Evolutionary conservation across 2,797 vertebrate genomes (phyloP).

Genomic region (Alectoris magna): DNA sequence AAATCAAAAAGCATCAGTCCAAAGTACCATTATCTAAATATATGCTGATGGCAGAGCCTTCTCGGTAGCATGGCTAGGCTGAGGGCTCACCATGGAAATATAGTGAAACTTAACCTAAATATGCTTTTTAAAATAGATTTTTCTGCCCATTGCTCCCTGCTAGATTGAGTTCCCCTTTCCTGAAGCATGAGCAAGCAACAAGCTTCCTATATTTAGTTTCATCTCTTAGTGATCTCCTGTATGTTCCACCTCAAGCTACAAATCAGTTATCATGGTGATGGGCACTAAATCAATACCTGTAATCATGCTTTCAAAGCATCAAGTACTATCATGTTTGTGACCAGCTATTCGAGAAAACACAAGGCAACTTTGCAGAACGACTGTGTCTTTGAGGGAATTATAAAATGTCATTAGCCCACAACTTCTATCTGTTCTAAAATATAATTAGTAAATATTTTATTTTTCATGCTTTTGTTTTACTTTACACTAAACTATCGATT

Average conservation of each 20-base stretch:
- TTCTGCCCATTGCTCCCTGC: neutral
- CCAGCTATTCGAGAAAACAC: neutral
- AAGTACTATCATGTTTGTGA: neutral
- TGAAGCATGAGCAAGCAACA: neutral
- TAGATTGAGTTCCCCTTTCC: neutral
- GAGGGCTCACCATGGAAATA: neutral
- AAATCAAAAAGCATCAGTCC: neutral
- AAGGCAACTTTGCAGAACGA: neutral
- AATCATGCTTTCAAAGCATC: neutral
- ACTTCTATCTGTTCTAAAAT: neutral
- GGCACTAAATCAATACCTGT: neutral
- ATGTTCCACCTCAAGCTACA: neutral
- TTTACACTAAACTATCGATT: neutral
- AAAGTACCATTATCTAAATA: constrained; percentile 28
- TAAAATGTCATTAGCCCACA: neutral
- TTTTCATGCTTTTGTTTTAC: neutral
- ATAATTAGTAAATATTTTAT: neutral
- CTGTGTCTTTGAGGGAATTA: neutral
- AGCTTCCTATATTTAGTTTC: neutral
- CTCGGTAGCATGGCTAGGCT: neutral
- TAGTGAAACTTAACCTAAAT: neutral
- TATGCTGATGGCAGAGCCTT: neutral
- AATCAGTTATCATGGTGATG: neutral
- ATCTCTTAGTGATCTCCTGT: neutral
- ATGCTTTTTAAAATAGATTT: neutral